Percentiles rank a stretch among this genome's conserved stretches.
phyloP scores from a whole-genome alignment of 2,797 vertebrate genomes.

The Smutsia gigantea region DNA sequence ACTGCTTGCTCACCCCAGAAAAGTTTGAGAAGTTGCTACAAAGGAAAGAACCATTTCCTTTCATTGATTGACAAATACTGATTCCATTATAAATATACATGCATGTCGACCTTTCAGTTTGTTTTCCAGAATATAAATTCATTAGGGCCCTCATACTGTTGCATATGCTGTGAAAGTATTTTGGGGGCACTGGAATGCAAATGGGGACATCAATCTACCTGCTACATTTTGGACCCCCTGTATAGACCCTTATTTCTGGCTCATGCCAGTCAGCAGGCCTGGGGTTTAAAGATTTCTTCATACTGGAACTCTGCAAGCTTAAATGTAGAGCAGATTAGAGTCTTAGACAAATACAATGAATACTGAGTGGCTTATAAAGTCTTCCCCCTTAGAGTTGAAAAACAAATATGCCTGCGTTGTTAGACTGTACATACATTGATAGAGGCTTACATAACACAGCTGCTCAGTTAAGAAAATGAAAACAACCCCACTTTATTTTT shows the following conservation, averaged over 20 bases:
- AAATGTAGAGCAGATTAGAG: conserved; percentile 61
- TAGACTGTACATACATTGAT: not conserved
- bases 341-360: conserved; percentile 61
- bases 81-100: conserved; percentile 68
- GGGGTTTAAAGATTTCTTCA: conserved; percentile 71
- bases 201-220: conserved; percentile 44
- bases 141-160: not conserved
- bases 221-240: conserved; percentile 15
- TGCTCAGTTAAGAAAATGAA: conserved; percentile 5
- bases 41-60: conserved; percentile 43
- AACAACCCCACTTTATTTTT: conserved; percentile 28
- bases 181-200: conserved; percentile 47
- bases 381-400: conserved; percentile 52
- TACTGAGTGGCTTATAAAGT: conserved; percentile 46
- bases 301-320: conserved; percentile 19
- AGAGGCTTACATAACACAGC: not conserved
- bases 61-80: conserved; percentile 57
- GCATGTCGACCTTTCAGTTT: conserved; percentile 67
- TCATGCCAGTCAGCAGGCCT: conserved; percentile 47
- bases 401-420: conserved; percentile 47
- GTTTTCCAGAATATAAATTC: conserved; percentile 61
- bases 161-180: conserved; percentile 60
- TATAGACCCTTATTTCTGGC: conserved; percentile 37
- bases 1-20: not conserved
- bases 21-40: conserved; percentile 54